Base-by-base conservation (phyloP, 2,888 invertebrate genomes). In the Cremastinae sp. region DNA sequence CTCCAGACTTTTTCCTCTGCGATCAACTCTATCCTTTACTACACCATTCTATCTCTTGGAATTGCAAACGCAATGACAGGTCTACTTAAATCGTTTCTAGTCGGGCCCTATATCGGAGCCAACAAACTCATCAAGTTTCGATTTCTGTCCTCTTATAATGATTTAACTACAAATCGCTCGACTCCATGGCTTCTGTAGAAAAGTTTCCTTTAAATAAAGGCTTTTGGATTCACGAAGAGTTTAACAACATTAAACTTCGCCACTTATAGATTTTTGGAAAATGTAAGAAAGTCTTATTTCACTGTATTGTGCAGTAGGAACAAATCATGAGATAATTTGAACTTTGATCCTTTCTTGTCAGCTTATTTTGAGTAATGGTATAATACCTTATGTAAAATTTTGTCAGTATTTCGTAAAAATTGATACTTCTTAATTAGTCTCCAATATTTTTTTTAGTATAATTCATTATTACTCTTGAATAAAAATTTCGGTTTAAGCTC, bases 1-100 rank as follows among this genome's bases (percentile, higher is more conserved):
- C 65, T 74, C 69, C 74, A 20, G 74, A 78, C 75, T 77, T 80
- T 81, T 76, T 78, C 58, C 75, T 64, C 65, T 56, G 43, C 69
- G 61, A 56, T 59, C 47, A 18, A 49, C 14, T 8, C 28, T 16
- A 9, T 53, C 71, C 72, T 37, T 61, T 43, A 16, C 59, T 39
- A 62, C 66, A 43, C 39, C 49, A 41, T 39, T n/a, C 39, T 9
- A 14, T 37, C 43, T 58, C 12, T 20, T 18, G 3, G 9, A n/a
- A 10, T 22, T 41, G 20, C 12, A 4, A n/a, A 10, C 49, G 22
- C 39, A 16, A 43, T 62, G 39, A n/a, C 53, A 9, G 22, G 18
- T n/a, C 53, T 45, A 69, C 35, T 79, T 55, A 51, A 51, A 59
- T 45, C 58, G 65, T 56, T 79, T 73, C 47, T 76, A 78, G 69